Conservation (phyloP, 2,113 vertebrate genomes). For the Eulacestoma nigropectus region DNA sequence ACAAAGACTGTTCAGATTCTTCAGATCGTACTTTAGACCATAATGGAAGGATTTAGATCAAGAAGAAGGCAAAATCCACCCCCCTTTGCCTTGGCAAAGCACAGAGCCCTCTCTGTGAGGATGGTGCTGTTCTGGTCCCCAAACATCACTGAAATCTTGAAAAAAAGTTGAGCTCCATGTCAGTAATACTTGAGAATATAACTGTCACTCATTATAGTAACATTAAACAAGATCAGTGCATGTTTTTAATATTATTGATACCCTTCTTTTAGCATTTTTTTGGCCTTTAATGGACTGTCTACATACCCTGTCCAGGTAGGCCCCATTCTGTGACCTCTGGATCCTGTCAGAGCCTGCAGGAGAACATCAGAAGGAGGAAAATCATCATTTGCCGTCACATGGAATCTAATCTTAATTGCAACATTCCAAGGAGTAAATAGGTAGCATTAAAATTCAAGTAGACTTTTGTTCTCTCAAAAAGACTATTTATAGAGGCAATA, state of each 20-base stretch:
- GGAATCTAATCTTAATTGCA: neutral
- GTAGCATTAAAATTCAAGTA: neutral
- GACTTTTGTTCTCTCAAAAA: neutral
- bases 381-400: constrained; percentile 7
- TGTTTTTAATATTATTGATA: neutral
- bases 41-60: neutral
- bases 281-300: neutral
- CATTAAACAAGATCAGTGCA: neutral
- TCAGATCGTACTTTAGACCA: neutral
- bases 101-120: neutral
- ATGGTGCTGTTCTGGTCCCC: neutral
- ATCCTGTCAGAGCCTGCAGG: constrained; percentile 37
- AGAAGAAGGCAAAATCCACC: neutral
- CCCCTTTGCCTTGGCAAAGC: neutral
- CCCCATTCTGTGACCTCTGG: constrained; percentile 6
- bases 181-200: neutral
- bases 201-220: neutral
- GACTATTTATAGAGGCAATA: constrained; percentile 4
- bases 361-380: constrained; percentile 29
- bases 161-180: neutral
- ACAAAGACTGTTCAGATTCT: neutral
- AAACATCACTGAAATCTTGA: neutral
- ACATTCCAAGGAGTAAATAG: constrained; percentile 14
- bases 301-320: constrained; percentile 59
- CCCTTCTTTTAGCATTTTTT: neutral